Conservation (phyloP, 30 jellyfish, hydroid and myxozoan species). For the Chrysaora quinquecirrha region DNA sequence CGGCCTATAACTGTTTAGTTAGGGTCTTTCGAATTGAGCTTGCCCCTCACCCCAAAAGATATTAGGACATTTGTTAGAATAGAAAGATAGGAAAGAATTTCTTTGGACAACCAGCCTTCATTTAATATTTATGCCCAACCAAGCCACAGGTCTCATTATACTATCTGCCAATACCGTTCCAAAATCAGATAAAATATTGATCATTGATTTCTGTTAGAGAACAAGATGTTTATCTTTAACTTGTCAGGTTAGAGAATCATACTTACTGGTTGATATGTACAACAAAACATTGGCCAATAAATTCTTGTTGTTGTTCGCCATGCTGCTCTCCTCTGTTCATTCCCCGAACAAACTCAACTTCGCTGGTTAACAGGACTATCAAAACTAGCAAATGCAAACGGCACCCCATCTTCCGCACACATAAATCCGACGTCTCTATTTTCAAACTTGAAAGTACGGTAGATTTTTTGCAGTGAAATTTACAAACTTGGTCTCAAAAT, state of each 20-base stretch:
- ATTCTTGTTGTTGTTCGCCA: too few relatives aligned
- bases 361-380: too few relatives aligned
- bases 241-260: background rate
- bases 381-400: too few relatives aligned
- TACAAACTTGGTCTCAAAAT: too few relatives aligned
- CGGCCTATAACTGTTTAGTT: background rate
- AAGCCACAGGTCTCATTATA: background rate
- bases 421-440: too few relatives aligned
- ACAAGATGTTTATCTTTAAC: background rate
- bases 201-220: background rate
- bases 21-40: conserved; percentile 4
- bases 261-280: background rate
- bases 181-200: background rate
- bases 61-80: background rate
- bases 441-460: too few relatives aligned
- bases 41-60: conserved; percentile 3
- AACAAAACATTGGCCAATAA: background rate
- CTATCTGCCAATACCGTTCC: conserved; percentile 1
- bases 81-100: background rate
- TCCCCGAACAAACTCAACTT: too few relatives aligned
- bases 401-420: too few relatives aligned
- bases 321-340: too few relatives aligned
- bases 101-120: background rate
- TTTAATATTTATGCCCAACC: background rate
- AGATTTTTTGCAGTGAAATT: too few relatives aligned